A percentile compares a stretch with the other conserved stretches of the same genome.
Conservation (phyloP, 2,113 vertebrate genomes). For the Macroglossus sobrinus region DNA sequence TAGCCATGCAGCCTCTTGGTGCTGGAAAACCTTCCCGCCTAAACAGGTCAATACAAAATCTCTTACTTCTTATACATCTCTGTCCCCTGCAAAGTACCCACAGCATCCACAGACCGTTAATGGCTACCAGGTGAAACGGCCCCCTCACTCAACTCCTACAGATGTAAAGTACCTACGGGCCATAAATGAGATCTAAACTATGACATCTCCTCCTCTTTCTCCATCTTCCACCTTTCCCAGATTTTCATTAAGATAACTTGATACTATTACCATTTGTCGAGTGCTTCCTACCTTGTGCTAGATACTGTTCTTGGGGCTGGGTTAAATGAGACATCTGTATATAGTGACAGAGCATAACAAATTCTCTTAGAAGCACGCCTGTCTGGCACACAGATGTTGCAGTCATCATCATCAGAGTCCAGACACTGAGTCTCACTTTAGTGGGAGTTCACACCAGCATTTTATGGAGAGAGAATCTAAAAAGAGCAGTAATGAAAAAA, state of each 20-base stretch:
- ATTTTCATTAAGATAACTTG: not conserved
- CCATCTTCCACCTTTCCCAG: not conserved
- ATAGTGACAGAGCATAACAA: not conserved
- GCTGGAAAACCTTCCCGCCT: not conserved
- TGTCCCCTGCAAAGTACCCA: not conserved
- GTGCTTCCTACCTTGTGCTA: not conserved
- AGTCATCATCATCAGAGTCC: not conserved
- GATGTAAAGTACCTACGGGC: not conserved
- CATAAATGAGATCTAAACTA: not conserved
- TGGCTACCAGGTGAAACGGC: not conserved
- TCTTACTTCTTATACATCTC: not conserved
- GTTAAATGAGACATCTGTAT: not conserved
- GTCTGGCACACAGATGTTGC: not conserved
- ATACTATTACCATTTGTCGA: not conserved
- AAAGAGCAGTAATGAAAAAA: not conserved
- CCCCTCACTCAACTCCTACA: not conserved
- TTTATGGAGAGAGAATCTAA: not conserved
- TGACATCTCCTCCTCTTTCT: too few relatives aligned
- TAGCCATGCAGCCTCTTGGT: not conserved
- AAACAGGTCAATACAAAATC: not conserved
- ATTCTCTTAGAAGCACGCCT: not conserved
- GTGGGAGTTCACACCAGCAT: not conserved
- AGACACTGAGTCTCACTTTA: not conserved
- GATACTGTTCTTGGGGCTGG: not conserved
- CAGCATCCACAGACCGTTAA: not conserved